Conservation (phyloP, 2,797 vertebrate genomes). For the Neoniphon sammara region DNA sequence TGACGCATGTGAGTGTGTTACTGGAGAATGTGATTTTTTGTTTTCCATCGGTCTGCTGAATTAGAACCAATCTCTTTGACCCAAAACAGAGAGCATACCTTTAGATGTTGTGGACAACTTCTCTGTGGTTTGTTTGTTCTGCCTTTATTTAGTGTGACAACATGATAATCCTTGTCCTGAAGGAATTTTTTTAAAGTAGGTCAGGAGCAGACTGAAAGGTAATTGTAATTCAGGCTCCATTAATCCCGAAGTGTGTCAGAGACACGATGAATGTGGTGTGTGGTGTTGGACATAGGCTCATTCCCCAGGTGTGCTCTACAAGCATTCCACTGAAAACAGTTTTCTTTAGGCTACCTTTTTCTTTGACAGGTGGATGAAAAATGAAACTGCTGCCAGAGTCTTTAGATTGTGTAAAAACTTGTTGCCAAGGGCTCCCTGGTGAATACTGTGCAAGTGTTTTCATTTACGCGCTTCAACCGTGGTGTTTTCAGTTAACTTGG, state of each 20-base stretch:
- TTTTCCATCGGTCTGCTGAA: not conserved
- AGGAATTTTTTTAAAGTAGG: conserved; percentile 30
- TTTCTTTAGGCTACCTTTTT: conserved; percentile 54
- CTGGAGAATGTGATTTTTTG: not conserved
- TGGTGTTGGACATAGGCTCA: conserved; percentile 8
- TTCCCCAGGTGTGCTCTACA: conserved; percentile 14
- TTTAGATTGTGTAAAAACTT: conserved; percentile 18
- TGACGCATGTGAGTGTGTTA: not conserved
- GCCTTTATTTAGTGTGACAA: conserved; percentile 48
- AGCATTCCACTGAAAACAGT: conserved; percentile 22
- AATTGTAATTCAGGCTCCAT: conserved; percentile 9
- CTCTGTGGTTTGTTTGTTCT: conserved; percentile 19
- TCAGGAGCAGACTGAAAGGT: conserved; percentile 20
- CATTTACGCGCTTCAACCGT: not conserved
- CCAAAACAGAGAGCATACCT: conserved; percentile 23
- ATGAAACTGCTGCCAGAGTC: conserved; percentile 32
- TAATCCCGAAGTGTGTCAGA: not conserved
- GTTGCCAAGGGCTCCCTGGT: conserved; percentile 23
- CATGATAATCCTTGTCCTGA: conserved; percentile 16
- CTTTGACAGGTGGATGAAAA: conserved; percentile 51
- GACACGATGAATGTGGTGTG: conserved; percentile 16
- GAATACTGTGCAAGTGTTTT: conserved; percentile 10
- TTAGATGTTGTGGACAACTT: conserved; percentile 16
- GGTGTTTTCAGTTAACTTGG: conserved; percentile 1
- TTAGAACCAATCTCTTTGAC: not conserved